phyloP scores from a whole-genome alignment of 2,888 invertebrate species.

The Philaethria dido region DNA sequence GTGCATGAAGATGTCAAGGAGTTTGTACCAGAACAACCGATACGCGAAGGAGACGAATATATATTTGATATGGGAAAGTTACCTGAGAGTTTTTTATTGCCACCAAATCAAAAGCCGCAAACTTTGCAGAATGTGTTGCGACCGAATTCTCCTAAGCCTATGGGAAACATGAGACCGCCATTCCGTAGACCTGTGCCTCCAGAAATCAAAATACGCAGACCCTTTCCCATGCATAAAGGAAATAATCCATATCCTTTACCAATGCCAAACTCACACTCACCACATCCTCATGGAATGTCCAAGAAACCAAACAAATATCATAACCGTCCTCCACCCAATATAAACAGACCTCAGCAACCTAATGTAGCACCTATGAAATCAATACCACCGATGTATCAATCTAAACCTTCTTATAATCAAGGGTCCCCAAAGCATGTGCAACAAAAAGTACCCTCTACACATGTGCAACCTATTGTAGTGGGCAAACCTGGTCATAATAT shows the following conservation, averaged over 20 bases:
- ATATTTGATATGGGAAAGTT: conserved; percentile 61
- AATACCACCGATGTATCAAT: conserved; percentile 56
- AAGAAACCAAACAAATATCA: conserved; percentile 62
- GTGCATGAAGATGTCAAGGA: conserved; percentile 70
- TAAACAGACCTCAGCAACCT: conserved; percentile 57
- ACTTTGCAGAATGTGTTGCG: conserved; percentile 76
- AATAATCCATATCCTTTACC: conserved; percentile 65
- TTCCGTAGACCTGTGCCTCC: conserved; percentile 73
- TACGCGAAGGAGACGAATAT: conserved; percentile 71
- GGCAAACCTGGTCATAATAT: conserved; percentile 57
- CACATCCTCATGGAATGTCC: conserved; percentile 49
- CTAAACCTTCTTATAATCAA: conserved; percentile 53
- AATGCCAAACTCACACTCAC: conserved; percentile 63
- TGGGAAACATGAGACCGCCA: conserved; percentile 63
- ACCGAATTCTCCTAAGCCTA: conserved; percentile 62
- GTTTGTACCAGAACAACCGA: conserved; percentile 64
- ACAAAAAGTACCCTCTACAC: conserved; percentile 49
- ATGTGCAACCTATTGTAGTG: conserved; percentile 60
- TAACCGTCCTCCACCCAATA: conserved; percentile 55
- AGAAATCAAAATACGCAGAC: conserved; percentile 76
- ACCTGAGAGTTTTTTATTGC: conserved; percentile 65
- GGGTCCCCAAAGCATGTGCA: conserved; percentile 50
- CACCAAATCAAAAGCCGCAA: conserved; percentile 70
- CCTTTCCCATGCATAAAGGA: conserved; percentile 60
- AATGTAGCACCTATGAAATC: conserved; percentile 66